Evolutionary conservation across 2,113 vertebrate species (phyloP).

Genomic region (Typhlomys cinereus): DNA sequence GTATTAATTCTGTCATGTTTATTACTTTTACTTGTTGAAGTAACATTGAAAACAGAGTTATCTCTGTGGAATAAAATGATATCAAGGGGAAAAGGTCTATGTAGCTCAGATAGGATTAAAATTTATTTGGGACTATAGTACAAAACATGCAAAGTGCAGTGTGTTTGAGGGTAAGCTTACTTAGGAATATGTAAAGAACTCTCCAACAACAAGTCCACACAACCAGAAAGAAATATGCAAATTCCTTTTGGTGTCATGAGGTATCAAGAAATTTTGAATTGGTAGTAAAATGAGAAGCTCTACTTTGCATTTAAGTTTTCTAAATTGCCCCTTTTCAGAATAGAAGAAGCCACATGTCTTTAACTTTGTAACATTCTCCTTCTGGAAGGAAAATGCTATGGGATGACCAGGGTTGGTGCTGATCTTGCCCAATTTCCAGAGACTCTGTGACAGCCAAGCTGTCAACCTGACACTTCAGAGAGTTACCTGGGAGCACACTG

Average conservation of each 20-base stretch:
- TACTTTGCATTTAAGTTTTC: constrained; percentile 35
- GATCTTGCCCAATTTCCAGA: not conserved
- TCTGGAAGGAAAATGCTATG: not conserved
- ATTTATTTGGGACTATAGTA: not conserved
- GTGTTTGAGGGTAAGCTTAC: not conserved
- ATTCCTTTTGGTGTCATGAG: not conserved
- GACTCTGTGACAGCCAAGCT: too few species aligned
- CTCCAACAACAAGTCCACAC: constrained; percentile 8
- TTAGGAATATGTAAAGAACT: constrained; percentile 15
- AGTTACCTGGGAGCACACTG: too few species aligned
- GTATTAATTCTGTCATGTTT: not conserved
- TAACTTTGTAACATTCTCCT: not conserved
- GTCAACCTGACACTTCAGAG: too few species aligned
- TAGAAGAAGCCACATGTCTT: not conserved
- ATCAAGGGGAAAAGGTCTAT: not conserved
- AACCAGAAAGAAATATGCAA: constrained; percentile 38
- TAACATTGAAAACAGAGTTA: not conserved
- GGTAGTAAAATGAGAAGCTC: not conserved
- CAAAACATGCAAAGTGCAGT: constrained; percentile 13
- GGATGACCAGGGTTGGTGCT: not conserved
- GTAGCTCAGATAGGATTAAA: not conserved
- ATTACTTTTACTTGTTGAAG: not conserved
- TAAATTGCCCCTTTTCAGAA: not conserved
- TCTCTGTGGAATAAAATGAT: not conserved
- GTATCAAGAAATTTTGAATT: constrained; percentile 32